phyloP scores from a whole-genome alignment of 2,113 vertebrate genomes.

The Nannospalax galili region DNA sequence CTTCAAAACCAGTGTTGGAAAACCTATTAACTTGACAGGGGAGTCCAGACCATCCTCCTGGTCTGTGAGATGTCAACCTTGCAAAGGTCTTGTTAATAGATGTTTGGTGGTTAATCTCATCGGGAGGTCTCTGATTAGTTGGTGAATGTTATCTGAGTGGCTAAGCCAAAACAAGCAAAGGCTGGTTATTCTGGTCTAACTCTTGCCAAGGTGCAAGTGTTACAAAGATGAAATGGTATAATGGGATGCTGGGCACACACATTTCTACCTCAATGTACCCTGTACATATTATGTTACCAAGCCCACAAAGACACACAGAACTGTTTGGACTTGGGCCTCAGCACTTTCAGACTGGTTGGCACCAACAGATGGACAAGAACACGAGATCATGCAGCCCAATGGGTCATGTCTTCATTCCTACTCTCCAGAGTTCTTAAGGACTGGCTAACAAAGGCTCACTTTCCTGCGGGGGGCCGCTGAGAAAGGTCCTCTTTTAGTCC shows the following conservation, averaged over 20 bases:
- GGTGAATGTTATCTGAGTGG: not conserved
- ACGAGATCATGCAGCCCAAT: not conserved
- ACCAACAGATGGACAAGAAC: not conserved
- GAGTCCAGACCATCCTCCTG: not conserved
- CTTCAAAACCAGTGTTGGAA: not conserved
- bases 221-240: not conserved
- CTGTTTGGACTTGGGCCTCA: not conserved
- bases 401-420: rapidly evolving
- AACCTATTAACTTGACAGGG: not conserved
- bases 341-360: not conserved
- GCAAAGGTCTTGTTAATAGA: not conserved
- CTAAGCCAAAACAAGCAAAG: not conserved
- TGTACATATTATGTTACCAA: not conserved
- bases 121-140: not conserved
- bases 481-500: not conserved
- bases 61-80: not conserved
- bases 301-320: not conserved
- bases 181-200: not conserved
- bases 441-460: not conserved
- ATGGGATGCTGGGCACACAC: rapidly evolving
- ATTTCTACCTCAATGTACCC: not conserved
- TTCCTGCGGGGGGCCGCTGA: not conserved
- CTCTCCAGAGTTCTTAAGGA: not conserved
- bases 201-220: not conserved
- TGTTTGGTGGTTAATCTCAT: not conserved